Conservation (phyloP, 1,140 invertebrate genomes). For the Andricus grossulariae region DNA sequence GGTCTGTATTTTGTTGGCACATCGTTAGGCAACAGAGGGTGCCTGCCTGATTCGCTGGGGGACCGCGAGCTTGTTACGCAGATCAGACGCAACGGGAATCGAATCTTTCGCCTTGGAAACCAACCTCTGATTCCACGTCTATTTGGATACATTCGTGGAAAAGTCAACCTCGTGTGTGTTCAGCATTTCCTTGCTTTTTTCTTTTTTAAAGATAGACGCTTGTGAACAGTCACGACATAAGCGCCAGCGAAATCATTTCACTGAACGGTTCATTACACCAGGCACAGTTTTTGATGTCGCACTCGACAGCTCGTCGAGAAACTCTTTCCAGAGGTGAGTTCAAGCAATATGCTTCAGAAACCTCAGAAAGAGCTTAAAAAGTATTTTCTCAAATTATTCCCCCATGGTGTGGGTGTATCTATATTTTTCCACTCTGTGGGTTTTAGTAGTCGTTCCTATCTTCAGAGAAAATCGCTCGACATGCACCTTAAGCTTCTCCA, state of each 20-base stretch:
- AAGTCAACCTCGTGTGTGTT: conserved; percentile 48
- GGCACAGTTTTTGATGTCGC: not conserved
- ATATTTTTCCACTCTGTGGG: conserved; percentile 37
- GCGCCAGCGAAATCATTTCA: conserved; percentile 9
- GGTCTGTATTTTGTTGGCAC: conserved; percentile 72
- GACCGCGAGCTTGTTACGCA: conserved; percentile 67
- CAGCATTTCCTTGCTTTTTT: conserved; percentile 51
- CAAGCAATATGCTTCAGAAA: not conserved
- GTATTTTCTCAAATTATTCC: not conserved
- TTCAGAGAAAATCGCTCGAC: conserved; percentile 46
- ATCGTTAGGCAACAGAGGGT: conserved; percentile 72
- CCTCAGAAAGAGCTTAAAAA: not conserved
- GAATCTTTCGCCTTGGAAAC: conserved; percentile 64
- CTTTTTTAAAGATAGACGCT: conserved; percentile 37
- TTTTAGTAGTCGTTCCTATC: conserved; percentile 44
- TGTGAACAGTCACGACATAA: not conserved
- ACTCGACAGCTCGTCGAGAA: not conserved
- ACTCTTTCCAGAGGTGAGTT: not conserved
- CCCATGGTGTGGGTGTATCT: too few relatives aligned
- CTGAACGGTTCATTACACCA: conserved; percentile 11
- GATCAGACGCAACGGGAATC: conserved; percentile 69
- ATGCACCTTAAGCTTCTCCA: not conserved
- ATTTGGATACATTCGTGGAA: conserved; percentile 59
- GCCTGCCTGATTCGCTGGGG: conserved; percentile 55
- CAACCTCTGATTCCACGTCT: conserved; percentile 50